phyloP scores from a whole-genome alignment of 2,113 vertebrate species.

The Hyperoodon ampullatus region DNA sequence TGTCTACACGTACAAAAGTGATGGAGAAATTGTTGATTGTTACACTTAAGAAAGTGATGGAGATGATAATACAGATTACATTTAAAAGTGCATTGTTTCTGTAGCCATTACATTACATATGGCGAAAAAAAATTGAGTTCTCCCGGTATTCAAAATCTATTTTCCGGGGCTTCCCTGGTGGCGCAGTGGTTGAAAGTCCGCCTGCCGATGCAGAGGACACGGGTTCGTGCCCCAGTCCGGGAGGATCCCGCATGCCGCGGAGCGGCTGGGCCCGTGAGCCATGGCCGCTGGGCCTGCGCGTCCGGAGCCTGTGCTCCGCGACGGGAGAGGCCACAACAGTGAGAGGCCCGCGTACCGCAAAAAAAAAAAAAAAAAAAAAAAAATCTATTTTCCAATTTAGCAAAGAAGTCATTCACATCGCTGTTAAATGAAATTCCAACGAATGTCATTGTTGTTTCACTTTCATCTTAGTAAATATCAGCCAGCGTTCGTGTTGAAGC shows the following conservation, averaged over 20 bases:
- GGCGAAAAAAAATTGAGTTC: not conserved
- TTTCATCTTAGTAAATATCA: not conserved
- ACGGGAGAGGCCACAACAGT: too few relatives aligned
- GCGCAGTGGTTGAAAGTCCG: too few relatives aligned
- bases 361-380: too few relatives aligned
- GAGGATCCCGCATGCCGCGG: too few relatives aligned
- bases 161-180: too few relatives aligned
- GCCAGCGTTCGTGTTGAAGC: not conserved
- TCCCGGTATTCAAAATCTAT: not conserved
- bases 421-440: not conserved
- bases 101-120: not conserved
- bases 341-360: too few relatives aligned
- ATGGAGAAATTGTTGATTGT: not conserved
- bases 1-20: not conserved
- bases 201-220: too few relatives aligned
- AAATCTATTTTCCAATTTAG: not conserved
- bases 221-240: too few relatives aligned
- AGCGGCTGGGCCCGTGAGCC: too few relatives aligned
- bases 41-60: not conserved
- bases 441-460: not conserved
- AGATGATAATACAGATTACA: not conserved
- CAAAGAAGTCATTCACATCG: not conserved
- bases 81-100: not conserved
- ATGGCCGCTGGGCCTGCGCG: too few relatives aligned
- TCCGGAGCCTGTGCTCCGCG: too few relatives aligned